These are phyloP conservation scores for Micrastur ruficollis DNA, from an alignment of 2,797 vertebrate species.

Conservation along the genomic window DNA sequence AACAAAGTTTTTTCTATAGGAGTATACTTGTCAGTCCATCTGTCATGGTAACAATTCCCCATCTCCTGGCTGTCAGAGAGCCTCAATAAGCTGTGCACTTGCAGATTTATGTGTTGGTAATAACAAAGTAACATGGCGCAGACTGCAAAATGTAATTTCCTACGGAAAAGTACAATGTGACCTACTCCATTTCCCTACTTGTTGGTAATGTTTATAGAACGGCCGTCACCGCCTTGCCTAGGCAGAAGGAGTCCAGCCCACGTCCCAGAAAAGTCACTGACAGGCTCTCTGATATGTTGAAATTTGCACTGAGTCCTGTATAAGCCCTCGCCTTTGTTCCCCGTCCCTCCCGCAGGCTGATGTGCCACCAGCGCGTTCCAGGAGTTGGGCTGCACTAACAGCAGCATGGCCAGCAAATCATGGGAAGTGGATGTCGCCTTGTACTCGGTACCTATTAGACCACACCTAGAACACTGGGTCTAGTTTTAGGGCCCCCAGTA, in stretches of 20 bases:
- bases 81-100: not conserved
- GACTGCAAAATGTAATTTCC: slow-evolving; percentile 28
- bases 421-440: not conserved
- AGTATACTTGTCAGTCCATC: slow-evolving; percentile 42
- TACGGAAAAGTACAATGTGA: not conserved
- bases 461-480: not conserved
- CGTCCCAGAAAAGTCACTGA: not conserved
- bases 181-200: not conserved
- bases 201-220: not conserved
- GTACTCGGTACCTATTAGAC: not conserved
- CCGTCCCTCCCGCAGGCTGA: not conserved
- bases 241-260: not conserved
- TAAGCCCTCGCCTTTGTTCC: not conserved
- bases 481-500: not conserved
- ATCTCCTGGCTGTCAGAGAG: not conserved
- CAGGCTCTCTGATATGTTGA: not conserved
- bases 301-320: not conserved
- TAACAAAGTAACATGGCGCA: not conserved
- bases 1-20: slow-evolving; percentile 31
- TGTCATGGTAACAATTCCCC: slow-evolving; percentile 25
- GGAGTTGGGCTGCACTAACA: not conserved
- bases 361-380: not conserved
- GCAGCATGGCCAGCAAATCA: not conserved
- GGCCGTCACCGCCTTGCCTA: not conserved
- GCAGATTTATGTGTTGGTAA: slow-evolving; percentile 41